phyloP scores from a whole-genome alignment of 2,113 vertebrate genomes.

The Scortum barcoo region DNA sequence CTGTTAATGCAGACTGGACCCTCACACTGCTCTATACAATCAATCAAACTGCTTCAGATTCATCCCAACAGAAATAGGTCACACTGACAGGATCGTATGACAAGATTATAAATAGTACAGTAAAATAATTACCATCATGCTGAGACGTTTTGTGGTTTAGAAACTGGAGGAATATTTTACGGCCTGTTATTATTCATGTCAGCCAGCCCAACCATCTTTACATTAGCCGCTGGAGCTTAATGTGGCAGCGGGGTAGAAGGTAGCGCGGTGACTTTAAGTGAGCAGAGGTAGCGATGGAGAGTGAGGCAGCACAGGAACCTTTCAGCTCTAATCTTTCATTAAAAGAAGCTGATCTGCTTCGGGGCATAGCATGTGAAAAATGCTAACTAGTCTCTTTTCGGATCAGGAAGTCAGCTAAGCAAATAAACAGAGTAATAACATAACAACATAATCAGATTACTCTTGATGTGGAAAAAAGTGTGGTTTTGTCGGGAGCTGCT shows the following conservation, averaged over 20 bases:
- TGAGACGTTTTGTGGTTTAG: constrained; percentile 16
- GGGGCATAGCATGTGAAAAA: constrained; percentile 48
- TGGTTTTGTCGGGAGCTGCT: constrained; percentile 25
- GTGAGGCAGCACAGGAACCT: background rate
- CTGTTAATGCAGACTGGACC: constrained; percentile 1
- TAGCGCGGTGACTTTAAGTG: background rate
- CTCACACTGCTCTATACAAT: constrained; percentile 16
- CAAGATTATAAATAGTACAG: constrained; percentile 51
- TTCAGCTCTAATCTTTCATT: constrained; percentile 44
- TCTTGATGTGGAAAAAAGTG: constrained; percentile 5
- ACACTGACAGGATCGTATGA: constrained; percentile 43
- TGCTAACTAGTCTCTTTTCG: constrained; percentile 34
- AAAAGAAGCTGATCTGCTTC: constrained; percentile 41
- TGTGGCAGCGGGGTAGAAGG: background rate
- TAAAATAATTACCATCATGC: constrained; percentile 7
- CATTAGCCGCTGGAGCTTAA: constrained; percentile 11
- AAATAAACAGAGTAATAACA: constrained; percentile 65
- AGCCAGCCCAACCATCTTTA: constrained; percentile 1
- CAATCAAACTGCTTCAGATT: constrained; percentile 40
- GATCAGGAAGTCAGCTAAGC: constrained; percentile 58
- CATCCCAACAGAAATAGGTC: constrained; percentile 53
- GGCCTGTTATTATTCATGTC: constrained; percentile 13
- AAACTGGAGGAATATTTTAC: constrained; percentile 1
- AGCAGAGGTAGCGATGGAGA: background rate
- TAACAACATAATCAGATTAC: constrained; percentile 64